Evolutionary conservation across 2,113 vertebrate species (phyloP).

Genomic region (Sisor rabdophorus): DNA sequence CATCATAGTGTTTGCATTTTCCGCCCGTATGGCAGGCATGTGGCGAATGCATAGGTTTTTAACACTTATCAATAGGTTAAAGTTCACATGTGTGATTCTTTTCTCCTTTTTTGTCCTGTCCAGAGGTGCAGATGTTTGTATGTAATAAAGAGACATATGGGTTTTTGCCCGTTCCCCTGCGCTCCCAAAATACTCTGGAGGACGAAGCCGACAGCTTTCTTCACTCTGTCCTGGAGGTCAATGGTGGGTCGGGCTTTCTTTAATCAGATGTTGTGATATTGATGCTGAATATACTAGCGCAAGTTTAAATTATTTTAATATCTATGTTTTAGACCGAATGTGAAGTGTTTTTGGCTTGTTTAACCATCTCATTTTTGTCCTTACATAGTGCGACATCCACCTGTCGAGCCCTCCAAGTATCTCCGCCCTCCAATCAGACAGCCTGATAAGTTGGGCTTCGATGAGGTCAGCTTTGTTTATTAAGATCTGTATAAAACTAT

Average conservation of each 20-base stretch:
- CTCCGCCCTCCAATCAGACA: constrained; percentile 64
- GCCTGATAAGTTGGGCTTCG: constrained; percentile 83
- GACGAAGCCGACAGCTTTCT: constrained; percentile 85
- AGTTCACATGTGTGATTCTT: not conserved
- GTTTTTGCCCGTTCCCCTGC: constrained; percentile 79
- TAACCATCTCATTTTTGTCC: constrained; percentile 50
- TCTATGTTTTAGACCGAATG: no score
- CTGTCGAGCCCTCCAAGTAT: constrained; percentile 71
- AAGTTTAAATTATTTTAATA: no score
- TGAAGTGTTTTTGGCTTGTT: no score
- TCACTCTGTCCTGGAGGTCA: constrained; percentile 79
- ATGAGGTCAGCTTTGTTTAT: constrained; percentile 73
- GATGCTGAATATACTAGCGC: no score
- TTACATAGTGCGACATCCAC: constrained; percentile 73
- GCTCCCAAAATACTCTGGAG: constrained; percentile 75
- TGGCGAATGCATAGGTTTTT: not conserved
- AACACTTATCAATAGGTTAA: not conserved
- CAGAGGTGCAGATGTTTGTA: constrained; percentile 88
- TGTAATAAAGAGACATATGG: constrained; percentile 83
- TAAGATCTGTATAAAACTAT: not conserved
- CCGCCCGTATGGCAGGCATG: constrained; percentile 80
- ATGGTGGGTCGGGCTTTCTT: constrained; percentile 69
- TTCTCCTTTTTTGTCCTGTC: constrained; percentile 1
- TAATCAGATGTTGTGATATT: constrained; percentile 33
- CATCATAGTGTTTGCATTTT: constrained; percentile 90